These are phyloP conservation scores for Athripsodes cinereus DNA, from an alignment of 2,888 invertebrate genomes.

Conservation along the genomic window DNA sequence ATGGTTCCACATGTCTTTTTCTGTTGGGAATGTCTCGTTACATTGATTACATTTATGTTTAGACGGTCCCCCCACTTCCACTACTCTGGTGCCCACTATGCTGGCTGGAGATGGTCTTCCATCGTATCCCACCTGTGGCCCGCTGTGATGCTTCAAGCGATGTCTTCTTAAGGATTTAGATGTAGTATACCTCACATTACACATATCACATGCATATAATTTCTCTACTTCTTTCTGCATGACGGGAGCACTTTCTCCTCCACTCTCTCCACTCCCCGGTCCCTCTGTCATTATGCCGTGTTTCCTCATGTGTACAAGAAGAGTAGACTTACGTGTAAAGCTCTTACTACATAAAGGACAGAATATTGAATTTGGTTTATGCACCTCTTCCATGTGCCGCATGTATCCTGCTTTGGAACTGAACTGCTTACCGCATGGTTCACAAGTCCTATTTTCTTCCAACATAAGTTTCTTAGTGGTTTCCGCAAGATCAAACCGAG, in stretches of 20 bases:
- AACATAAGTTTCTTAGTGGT: constrained; percentile 34
- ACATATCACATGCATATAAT: constrained; percentile 51
- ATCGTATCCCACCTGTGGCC: constrained; percentile 32
- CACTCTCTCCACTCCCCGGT: constrained; percentile 34
- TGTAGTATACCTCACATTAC: constrained; percentile 54
- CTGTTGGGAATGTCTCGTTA: constrained; percentile 49
- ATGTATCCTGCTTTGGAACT: constrained; percentile 54
- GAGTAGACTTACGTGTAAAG: constrained; percentile 56
- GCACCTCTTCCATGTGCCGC: constrained; percentile 54
- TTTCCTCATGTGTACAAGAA: constrained; percentile 58
- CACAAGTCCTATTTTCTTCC: constrained; percentile 50
- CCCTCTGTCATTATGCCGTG: constrained; percentile 33
- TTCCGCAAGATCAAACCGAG: constrained; percentile 32
- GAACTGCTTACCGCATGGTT: constrained; percentile 56
- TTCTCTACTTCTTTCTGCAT: constrained; percentile 38
- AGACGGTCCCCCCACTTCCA: constrained; percentile 38
- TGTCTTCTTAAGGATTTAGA: constrained; percentile 54
- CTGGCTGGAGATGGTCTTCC: constrained; percentile 38
- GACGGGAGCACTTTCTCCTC: constrained; percentile 12
- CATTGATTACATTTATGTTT: constrained; percentile 49
- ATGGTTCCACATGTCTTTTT: constrained; percentile 51
- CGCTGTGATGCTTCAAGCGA: constrained; percentile 52
- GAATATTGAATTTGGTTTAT: constrained; percentile 49
- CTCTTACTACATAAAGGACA: constrained; percentile 59
- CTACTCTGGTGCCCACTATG: constrained; percentile 39